Conservation (phyloP, 2,113 vertebrate species). For the Stigmatopora nigra region DNA sequence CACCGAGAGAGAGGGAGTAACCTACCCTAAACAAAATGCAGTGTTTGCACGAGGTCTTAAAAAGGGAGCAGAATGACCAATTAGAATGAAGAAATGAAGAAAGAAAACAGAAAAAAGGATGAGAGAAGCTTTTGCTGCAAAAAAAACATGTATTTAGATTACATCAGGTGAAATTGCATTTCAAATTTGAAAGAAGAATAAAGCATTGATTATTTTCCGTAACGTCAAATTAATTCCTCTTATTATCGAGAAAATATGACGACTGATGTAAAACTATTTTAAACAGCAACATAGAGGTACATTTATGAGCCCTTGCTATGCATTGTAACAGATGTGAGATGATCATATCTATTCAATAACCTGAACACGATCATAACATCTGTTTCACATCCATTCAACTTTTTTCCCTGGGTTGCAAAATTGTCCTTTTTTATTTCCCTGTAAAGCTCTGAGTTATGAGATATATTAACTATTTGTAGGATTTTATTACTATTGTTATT, state of each 20-base stretch:
- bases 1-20: slow-evolving; percentile 43
- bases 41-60: slow-evolving; percentile 67
- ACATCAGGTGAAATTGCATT: slow-evolving; percentile 8
- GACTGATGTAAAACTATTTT: neutral
- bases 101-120: slow-evolving; percentile 16
- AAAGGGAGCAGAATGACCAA: slow-evolving; percentile 31
- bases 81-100: slow-evolving; percentile 16
- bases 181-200: slow-evolving; percentile 10
- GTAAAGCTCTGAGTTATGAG: slow-evolving; percentile 1
- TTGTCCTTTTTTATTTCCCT: slow-evolving; percentile 2
- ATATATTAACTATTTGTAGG: slow-evolving; percentile 3
- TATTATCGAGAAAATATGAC: neutral
- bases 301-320: neutral
- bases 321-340: slow-evolving; percentile 1
- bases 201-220: too few species aligned
- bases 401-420: neutral
- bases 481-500: neutral
- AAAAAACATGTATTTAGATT: slow-evolving; percentile 4
- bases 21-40: slow-evolving; percentile 70
- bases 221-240: neutral
- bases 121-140: slow-evolving; percentile 9
- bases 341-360: neutral
- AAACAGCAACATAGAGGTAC: neutral
- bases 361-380: neutral
- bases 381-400: slow-evolving; percentile 1